Percentiles rank a stretch among this genome's conserved stretches.
phyloP scores from a whole-genome alignment of 2,113 vertebrate species.

The Burhinus bistriatus region DNA sequence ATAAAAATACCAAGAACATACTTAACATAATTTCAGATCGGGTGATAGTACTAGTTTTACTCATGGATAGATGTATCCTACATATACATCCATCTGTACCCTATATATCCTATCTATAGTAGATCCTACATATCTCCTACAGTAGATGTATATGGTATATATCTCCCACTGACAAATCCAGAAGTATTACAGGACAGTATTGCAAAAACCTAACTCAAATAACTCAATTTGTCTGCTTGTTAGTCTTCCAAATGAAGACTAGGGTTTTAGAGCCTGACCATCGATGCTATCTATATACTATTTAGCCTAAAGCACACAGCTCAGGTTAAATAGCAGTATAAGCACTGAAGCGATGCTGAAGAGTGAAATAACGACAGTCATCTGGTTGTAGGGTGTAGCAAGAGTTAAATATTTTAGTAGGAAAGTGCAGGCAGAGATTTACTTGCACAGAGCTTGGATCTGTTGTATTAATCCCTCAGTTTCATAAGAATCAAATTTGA shows the following conservation, averaged over 20 bases:
- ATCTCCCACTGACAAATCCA: not conserved
- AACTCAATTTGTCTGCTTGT: not conserved
- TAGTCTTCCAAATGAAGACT: not conserved
- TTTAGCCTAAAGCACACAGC: not conserved
- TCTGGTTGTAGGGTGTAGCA: not conserved
- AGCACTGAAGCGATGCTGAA: not conserved
- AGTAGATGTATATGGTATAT: not conserved
- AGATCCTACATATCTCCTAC: not conserved
- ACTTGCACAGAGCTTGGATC: not conserved
- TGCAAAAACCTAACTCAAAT: not conserved
- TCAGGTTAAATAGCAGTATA: not conserved
- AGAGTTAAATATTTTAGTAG: not conserved
- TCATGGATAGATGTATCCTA: not conserved
- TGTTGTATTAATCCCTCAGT: slow-evolving; percentile 35
- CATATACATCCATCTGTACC: not conserved
- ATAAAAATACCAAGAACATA: not conserved
- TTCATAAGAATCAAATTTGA: slow-evolving; percentile 27
- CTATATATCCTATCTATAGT: not conserved
- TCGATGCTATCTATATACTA: not conserved
- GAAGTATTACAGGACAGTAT: not conserved
- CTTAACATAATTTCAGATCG: not conserved
- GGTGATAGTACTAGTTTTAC: not conserved
- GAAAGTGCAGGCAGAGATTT: not conserved
- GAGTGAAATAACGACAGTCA: not conserved
- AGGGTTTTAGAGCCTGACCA: not conserved